Conservation (phyloP, 2,797 vertebrate species). For the Pangasius larnaudii region DNA sequence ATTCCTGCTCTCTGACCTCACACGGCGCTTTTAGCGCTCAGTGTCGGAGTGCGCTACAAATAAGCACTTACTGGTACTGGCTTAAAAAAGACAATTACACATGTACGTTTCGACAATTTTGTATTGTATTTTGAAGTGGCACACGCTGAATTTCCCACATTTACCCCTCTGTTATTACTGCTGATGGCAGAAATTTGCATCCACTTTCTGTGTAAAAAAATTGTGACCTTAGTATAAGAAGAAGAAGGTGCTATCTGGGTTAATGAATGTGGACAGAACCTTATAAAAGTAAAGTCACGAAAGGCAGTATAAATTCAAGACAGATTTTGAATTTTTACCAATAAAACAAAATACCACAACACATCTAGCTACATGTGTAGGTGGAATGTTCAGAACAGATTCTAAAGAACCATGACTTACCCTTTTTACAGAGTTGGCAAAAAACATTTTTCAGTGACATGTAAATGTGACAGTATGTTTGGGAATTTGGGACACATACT, state of each 20-base stretch:
- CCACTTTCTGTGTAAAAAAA: background rate
- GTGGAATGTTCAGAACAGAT: background rate
- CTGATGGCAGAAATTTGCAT: background rate
- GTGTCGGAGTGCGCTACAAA: slow-evolving; percentile 14
- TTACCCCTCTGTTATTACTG: background rate
- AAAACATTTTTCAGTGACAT: background rate
- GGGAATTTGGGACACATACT: background rate
- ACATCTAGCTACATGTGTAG: background rate
- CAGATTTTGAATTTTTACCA: background rate
- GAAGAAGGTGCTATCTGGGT: background rate
- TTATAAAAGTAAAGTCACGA: background rate
- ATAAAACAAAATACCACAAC: background rate
- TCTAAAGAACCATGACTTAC: background rate
- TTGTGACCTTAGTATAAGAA: background rate
- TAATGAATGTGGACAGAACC: background rate
- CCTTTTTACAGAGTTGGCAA: background rate
- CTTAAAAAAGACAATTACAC: slow-evolving; percentile 25
- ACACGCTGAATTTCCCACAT: background rate
- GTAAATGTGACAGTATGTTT: background rate
- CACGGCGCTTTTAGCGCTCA: slow-evolving; percentile 63
- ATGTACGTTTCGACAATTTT: background rate
- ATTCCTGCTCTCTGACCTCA: slow-evolving; percentile 78
- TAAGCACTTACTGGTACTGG: slow-evolving; percentile 12
- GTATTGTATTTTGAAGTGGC: background rate
- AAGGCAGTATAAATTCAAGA: background rate